Evolutionary conservation across 2,888 invertebrate genomes (phyloP).

Genomic region (Graphium colonna): DNA sequence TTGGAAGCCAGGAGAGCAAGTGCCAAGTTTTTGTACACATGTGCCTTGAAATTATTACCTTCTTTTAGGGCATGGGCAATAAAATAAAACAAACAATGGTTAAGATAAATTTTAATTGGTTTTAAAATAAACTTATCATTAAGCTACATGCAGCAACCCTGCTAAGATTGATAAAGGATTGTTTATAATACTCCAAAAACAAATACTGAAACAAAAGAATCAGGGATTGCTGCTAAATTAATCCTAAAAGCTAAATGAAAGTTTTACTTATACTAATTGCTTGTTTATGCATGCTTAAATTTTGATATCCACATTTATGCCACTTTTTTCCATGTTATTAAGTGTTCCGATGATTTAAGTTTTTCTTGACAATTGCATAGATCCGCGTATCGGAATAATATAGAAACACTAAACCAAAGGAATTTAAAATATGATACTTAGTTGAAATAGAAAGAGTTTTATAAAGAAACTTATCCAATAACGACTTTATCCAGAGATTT

Average conservation of each 20-base stretch:
- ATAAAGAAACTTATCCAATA: constrained; percentile 23
- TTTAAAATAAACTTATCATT: constrained; percentile 50
- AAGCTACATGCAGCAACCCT: constrained; percentile 42
- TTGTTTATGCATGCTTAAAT: constrained; percentile 14
- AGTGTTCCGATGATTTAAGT: no score
- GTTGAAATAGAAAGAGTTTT: constrained; percentile 24
- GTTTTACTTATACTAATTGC: constrained; percentile 13
- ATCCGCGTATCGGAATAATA: constrained; percentile 10
- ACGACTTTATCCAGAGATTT: constrained; percentile 16
- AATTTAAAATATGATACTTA: constrained; percentile 37
- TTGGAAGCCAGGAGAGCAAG: no score
- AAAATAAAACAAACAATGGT: constrained; percentile 36
- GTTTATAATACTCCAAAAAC: constrained; percentile 32
- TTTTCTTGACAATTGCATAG: constrained; percentile 12
- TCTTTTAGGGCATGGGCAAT: no score
- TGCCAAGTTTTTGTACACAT: no score
- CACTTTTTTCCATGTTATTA: no score
- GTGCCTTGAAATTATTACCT: no score
- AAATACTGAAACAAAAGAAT: constrained; percentile 39
- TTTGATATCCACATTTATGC: constrained; percentile 11
- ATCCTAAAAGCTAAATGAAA: constrained; percentile 14
- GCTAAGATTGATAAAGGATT: constrained; percentile 24
- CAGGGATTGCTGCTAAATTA: constrained; percentile 14
- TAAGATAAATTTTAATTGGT: constrained; percentile 40
- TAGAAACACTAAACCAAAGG: constrained; percentile 33